Evolutionary conservation across 2,797 vertebrate genomes (phyloP), one percentile per base, ranked within the genome.

Genomic region (Muscicapa comitata): DNA sequence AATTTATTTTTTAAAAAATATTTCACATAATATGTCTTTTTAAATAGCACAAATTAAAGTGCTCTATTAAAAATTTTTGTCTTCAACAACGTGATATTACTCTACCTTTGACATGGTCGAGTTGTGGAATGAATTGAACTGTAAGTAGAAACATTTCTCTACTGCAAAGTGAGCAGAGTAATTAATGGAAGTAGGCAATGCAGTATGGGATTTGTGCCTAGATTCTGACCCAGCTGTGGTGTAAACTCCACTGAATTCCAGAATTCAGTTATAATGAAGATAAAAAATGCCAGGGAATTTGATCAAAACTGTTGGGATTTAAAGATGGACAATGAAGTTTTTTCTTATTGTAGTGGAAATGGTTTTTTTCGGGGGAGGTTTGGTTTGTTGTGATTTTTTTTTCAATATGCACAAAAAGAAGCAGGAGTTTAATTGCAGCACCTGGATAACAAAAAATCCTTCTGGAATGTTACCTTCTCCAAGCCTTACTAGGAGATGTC

Each of bases 291-390:
- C 9, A 10, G 33, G 7, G 4, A 68, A 6, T 35, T 89, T 48
- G 15, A 76, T 37, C 12, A 31, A 33, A 71, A 54, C 6, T 48
- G 9, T 35, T 88, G 55, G 16, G 37, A 59, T 65, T 77, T 28
- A 40, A 67, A 86, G 3, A 10, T 25, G 24, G 7, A 11, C 24
- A 72, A 37, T n/a, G 24, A 82, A 7, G 5, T 25, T 57, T 77
- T 90, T 88, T 33, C 38, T 58, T 76, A 11, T 3, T 59, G 48
- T 68, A 48, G 29, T 28, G 21, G 12, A 66, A 62, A n/a, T 28
- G 5, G 12, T 2, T 23, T 58, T 38, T 16, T 3, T 2, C 2
- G 26, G 13, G 13, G 6, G 3, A 31, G 10, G 13, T 40, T 45
- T 3, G 16, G 13, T 53, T 24, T 83, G 8, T 5, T 58, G 25